phyloP scores from a whole-genome alignment of 2,888 invertebrate genomes.

The Caradrina kadenii region DNA sequence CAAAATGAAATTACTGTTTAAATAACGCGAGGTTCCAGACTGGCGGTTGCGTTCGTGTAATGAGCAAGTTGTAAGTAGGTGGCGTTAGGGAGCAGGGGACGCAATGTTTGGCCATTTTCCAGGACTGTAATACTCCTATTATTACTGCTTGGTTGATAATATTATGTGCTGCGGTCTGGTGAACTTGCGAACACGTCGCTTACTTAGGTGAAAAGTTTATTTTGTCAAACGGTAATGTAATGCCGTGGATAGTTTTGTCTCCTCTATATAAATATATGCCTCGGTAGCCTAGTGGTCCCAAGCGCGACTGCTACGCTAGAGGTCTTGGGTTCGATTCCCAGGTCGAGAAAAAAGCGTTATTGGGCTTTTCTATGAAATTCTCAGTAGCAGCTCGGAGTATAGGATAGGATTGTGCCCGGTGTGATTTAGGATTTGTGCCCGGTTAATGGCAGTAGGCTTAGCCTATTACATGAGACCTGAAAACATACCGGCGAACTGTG shows the following conservation, averaged over 20 bases:
- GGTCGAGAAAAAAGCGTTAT: no score
- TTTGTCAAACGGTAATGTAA: not conserved
- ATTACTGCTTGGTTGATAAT: slow-evolving; percentile 29
- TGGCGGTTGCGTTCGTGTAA: slow-evolving; percentile 33
- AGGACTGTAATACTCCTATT: slow-evolving; percentile 42
- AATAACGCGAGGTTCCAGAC: slow-evolving; percentile 36
- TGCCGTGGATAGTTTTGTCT: not conserved
- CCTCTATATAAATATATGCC: no score
- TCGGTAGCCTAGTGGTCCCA: no score
- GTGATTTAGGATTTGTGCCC: no score
- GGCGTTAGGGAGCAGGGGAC: slow-evolving; percentile 46
- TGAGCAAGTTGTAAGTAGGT: slow-evolving; percentile 50
- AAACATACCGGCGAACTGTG: no score
- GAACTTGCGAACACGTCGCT: slow-evolving; percentile 14
- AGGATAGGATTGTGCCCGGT: no score
- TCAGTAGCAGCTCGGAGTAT: no score
- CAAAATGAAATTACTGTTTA: slow-evolving; percentile 52
- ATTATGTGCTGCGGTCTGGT: slow-evolving; percentile 19
- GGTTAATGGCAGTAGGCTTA: no score
- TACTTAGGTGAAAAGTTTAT: slow-evolving; percentile 1
- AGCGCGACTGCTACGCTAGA: no score
- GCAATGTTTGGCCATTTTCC: slow-evolving; percentile 57
- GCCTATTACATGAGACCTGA: no score
- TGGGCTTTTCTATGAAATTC: no score
- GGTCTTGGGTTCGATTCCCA: no score